These are phyloP conservation scores for Ligdia adustata DNA, from an alignment of 2,888 invertebrate genomes.

Conservation along the genomic window DNA sequence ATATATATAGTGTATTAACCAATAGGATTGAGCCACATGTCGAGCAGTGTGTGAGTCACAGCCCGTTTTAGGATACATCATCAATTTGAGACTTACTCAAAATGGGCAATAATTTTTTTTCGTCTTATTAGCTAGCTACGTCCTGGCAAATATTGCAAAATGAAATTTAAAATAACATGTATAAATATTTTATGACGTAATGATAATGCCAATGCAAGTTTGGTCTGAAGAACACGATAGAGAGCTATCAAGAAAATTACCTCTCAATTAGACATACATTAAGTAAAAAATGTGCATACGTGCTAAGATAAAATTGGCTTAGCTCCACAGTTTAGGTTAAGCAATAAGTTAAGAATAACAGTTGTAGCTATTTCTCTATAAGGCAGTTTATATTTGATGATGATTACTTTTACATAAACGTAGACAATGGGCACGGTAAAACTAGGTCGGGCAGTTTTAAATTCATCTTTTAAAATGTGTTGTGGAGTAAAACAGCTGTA, in stretches of 20 bases:
- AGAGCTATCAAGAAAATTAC: neutral
- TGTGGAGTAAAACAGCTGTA: constrained; percentile 18
- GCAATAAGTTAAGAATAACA: too few relatives aligned
- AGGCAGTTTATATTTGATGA: too few relatives aligned
- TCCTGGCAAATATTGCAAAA: constrained; percentile 1
- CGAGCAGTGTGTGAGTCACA: constrained; percentile 26
- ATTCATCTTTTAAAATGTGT: neutral
- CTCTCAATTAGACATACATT: constrained; percentile 6
- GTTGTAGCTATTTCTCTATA: too few relatives aligned
- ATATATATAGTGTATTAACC: constrained; percentile 19
- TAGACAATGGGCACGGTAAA: too few relatives aligned
- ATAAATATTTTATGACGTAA: neutral
- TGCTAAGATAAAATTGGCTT: constrained; percentile 3
- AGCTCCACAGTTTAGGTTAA: too few relatives aligned
- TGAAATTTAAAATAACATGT: neutral
- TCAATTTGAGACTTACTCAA: constrained; percentile 18
- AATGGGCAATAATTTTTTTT: constrained; percentile 22
- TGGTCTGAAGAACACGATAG: neutral
- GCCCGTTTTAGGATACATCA: constrained; percentile 25
- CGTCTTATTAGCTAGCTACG: neutral
- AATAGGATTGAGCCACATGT: constrained; percentile 38
- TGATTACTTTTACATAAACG: too few relatives aligned
- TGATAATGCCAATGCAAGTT: neutral
- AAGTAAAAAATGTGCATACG: constrained; percentile 11
- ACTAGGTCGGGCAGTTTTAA: neutral